These are phyloP conservation scores for Stratiolaelaps scimitus DNA, from an alignment of 1,140 invertebrate species.

Conservation along the genomic window DNA sequence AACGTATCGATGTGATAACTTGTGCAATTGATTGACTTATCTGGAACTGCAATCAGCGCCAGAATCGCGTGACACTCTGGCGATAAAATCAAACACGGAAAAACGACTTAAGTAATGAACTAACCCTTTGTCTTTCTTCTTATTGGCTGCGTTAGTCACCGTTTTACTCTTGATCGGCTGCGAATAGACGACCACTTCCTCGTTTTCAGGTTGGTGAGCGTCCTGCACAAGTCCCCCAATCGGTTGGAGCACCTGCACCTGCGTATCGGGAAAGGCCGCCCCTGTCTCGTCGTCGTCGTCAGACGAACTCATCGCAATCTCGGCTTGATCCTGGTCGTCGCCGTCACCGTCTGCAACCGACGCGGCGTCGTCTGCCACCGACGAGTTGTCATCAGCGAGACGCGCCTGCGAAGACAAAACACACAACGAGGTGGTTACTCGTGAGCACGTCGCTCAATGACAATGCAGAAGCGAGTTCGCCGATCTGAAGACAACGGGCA, in stretches of 20 bases:
- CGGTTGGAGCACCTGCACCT: conserved; percentile 41
- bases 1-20: no score
- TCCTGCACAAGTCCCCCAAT: conserved; percentile 34
- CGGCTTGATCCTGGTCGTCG: conserved; percentile 28
- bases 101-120: not conserved
- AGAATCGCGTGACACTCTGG: no score
- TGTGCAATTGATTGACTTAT: no score
- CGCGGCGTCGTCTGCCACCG: conserved; percentile 31
- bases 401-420: not conserved
- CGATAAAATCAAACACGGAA: no score
- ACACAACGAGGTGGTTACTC: not conserved
- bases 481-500: not conserved
- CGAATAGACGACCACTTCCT: conserved; percentile 18
- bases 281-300: conserved; percentile 27
- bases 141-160: not conserved
- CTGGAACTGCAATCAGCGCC: no score
- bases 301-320: conserved; percentile 26
- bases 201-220: not conserved
- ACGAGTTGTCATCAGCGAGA: conserved; percentile 32
- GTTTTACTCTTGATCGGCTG: not conserved
- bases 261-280: conserved; percentile 47
- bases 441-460: not conserved
- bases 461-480: no score
- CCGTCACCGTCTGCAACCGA: conserved; percentile 37
- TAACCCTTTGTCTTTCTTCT: conserved; percentile 22